Evolutionary conservation across 2,888 invertebrate genomes (phyloP), one percentile per base, ranked within the genome.

Genomic region (Mimumesa dahlbomi): DNA sequence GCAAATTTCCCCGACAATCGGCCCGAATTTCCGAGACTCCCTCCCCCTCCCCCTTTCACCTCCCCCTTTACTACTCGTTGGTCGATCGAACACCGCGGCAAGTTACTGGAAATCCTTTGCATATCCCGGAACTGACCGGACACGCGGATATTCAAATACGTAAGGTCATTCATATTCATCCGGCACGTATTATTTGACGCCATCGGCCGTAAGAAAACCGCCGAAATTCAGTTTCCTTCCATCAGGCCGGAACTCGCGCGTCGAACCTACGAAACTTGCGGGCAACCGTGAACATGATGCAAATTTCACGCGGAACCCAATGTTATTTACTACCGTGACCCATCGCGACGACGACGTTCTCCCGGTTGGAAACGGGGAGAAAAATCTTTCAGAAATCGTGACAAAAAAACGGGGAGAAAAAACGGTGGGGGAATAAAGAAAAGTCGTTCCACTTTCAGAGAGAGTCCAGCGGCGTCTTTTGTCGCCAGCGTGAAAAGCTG

Each of bases 361-460:
- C n/a, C n/a, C n/a, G n/a, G n/a, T n/a, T n/a, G n/a, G n/a, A n/a
- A n/a, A n/a, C n/a, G n/a, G n/a, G n/a, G n/a, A n/a, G n/a, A n/a
- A n/a, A n/a, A n/a, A 58, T 64, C 57, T 67, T 58, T 68, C 53
- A 58, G 67, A 36, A 29, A 42, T 34, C 21, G 38, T 22, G 7
- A 25, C 9, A 65, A 29, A 25, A 13, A 65, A n/a, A n/a, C n/a
- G n/a, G n/a, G n/a, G n/a, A n/a, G n/a, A n/a, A n/a, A n/a, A n/a
- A 58, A 57, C 57, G 57, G 53, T 68, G 38, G 16, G 7, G 19
- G 11, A 65, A 29, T 18, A 13, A 65, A 69, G 43, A 54, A 70
- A 68, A 43, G 71, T 49, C 66, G 62, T 34, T 43, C 58, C 43
- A 75, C 58, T 67, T 64, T 50, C 61, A n/a, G n/a, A n/a, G n/a